Percentiles rank a stretch among this genome's conserved stretches.
phyloP scores from a whole-genome alignment of 53 echinoderm and acorn worm genomes.

The Holothuria scabra region DNA sequence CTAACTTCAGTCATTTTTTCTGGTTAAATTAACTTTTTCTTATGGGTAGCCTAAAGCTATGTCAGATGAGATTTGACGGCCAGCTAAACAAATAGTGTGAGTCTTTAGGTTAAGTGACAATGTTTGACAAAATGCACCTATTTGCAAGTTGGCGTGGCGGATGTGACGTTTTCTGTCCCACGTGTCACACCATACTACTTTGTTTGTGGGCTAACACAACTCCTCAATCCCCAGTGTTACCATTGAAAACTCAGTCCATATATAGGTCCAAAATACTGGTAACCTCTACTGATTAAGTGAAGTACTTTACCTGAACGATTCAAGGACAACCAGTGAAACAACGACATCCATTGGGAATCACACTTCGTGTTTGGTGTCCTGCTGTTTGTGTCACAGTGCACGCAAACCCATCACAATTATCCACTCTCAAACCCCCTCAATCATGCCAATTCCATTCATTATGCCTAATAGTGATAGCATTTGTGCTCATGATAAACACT shows the following conservation, averaged over 20 bases:
- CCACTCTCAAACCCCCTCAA: neutral
- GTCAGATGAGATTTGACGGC: neutral
- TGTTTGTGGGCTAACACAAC: neutral
- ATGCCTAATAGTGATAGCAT: too few relatives aligned
- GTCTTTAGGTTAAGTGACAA: neutral
- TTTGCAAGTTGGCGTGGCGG: conserved; percentile 1
- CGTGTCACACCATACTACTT: conserved; percentile 2
- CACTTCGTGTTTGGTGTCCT: too few relatives aligned
- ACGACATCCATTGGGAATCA: too few relatives aligned
- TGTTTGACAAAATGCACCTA: conserved; percentile 7
- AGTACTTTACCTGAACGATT: neutral
- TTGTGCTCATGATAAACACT: neutral
- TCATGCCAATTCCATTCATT: too few relatives aligned
- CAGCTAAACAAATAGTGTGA: neutral
- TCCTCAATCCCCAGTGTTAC: neutral
- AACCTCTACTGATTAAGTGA: too few relatives aligned
- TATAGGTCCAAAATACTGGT: neutral
- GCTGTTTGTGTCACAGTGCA: neutral
- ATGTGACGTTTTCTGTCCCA: too few relatives aligned
- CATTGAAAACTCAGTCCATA: neutral
- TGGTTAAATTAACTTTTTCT: neutral
- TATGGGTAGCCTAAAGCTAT: too few relatives aligned
- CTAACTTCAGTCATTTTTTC: conserved; percentile 5
- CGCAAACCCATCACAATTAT: neutral
- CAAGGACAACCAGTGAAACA: too few relatives aligned